Conservation (phyloP, 2,797 vertebrate genomes). For the Urosaurus nigricauda region DNA sequence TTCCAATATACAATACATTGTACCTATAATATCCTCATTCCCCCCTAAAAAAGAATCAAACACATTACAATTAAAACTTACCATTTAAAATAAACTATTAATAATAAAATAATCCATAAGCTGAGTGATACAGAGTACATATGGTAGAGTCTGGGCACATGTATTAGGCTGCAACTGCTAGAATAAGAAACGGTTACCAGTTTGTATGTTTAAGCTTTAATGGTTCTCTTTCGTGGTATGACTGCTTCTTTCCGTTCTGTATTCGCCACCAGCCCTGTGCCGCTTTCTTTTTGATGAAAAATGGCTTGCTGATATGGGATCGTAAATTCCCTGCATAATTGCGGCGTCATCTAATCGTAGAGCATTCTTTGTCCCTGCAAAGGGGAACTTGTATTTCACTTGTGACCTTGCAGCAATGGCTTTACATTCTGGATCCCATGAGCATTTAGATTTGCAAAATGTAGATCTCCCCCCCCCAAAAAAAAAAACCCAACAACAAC, state of each 20-base stretch:
- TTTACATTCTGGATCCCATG: background rate
- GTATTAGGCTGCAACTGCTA: conserved; percentile 12
- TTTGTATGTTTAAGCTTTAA: conserved; percentile 2
- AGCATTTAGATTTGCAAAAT: background rate
- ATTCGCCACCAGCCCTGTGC: background rate
- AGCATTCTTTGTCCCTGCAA: conserved; percentile 21
- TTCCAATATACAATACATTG: too few species aligned
- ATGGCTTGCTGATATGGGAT: background rate
- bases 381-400: background rate
- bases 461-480: background rate
- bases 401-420: background rate
- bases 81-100: too few species aligned
- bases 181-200: conserved; percentile 1
- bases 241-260: background rate
- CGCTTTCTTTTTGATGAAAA: conserved; percentile 32
- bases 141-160: background rate
- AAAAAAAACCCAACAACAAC: too few species aligned
- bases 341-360: conserved; percentile 31
- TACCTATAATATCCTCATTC: too few species aligned
- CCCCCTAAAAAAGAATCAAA: too few species aligned
- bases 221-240: conserved; percentile 13
- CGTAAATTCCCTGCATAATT: conserved; percentile 40
- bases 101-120: too few species aligned
- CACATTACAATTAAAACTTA: too few species aligned
- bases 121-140: too few species aligned